Base-by-base conservation (phyloP, 2,797 vertebrate species). In the Eospalax fontanierii region DNA sequence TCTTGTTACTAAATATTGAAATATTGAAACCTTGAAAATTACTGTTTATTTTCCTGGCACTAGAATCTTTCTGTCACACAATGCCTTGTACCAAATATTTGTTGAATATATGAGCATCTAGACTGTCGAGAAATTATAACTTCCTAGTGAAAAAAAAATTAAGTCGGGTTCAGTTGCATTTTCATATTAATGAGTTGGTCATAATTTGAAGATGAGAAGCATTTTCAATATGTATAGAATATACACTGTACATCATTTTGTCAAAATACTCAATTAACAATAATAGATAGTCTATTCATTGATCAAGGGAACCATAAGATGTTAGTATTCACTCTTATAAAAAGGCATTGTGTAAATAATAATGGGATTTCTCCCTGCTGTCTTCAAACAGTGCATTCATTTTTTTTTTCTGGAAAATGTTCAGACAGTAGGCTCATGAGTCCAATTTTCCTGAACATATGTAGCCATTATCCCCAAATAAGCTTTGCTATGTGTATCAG, bases 391-490 rank as follows among this genome's bases (percentile, higher is more conserved):
- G 90, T 80, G 54, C 59, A 80, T 86, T 94, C 68, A 4, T 71
- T 83, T 82, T 83, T 81, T 84, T 90, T 71, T 75, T 19, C 70
- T 84, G 43, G 71, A 93, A 97, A 94, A 95, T 66, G 33, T 90
- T 96, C 91, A 91, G 73, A n/a, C 33, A 63, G 46, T 93, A 68
- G 95, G n/a, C 84, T 95, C 89, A 68, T 43, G 81, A 94, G 95
- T n/a, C 86, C 93, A 94, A 92, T 95, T 96, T 95, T 92, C 75
- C 89, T 87, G 63, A 95, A 93, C 66, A 91, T 90, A 96, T 87
- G 74, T 87, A 90, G 93, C 57, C 95, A 95, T 95, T 95, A 94
- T 76, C 82, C 84, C 24, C 40, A 96, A 96, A 95, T 91, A 95
- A 95, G 92, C 89, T 84, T 87, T 79, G 63, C 87, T 92, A 30